A percentile compares a stretch with the other conserved stretches of the same genome.
phyloP scores from a whole-genome alignment of 2,888 invertebrate species.

The Drosophila ezoana region DNA sequence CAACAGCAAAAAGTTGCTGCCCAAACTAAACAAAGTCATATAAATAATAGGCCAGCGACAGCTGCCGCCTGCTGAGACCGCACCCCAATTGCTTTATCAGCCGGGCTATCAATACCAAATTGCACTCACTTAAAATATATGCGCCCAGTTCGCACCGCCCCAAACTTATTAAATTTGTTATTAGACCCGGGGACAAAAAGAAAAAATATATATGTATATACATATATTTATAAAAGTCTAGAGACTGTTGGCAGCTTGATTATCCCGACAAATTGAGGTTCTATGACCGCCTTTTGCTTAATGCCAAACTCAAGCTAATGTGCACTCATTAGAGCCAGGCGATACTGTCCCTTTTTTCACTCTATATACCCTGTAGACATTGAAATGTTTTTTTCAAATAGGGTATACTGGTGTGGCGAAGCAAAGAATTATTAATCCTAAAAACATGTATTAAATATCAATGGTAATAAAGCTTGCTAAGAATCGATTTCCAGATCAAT shows the following conservation, averaged over 20 bases:
- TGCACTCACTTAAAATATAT: slow-evolving; percentile 68
- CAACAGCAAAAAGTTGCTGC: slow-evolving; percentile 29
- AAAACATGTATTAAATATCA: too few species aligned
- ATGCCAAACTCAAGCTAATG: slow-evolving; percentile 63
- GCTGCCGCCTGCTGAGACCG: slow-evolving; percentile 48
- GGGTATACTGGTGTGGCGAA: background rate
- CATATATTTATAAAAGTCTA: slow-evolving; percentile 3
- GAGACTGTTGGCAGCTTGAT: slow-evolving; percentile 58
- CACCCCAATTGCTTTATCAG: slow-evolving; percentile 53
- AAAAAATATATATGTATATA: too few species aligned
- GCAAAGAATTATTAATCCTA: too few species aligned
- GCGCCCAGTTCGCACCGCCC: background rate
- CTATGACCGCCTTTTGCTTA: slow-evolving; percentile 29
- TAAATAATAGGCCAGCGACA: slow-evolving; percentile 64
- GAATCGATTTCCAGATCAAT: too few species aligned
- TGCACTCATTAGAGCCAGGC: slow-evolving; percentile 66
- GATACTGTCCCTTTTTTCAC: slow-evolving; percentile 33
- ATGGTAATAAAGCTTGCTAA: too few species aligned
- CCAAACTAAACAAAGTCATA: slow-evolving; percentile 64
- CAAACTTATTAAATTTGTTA: slow-evolving; percentile 31
- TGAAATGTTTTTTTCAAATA: background rate
- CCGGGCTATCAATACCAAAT: slow-evolving; percentile 71
- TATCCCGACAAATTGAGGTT: slow-evolving; percentile 64
- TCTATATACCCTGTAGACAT: slow-evolving; percentile 14
- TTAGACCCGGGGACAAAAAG: slow-evolving; percentile 4